Evolutionary conservation across 2,113 vertebrate genomes (phyloP).

Genomic region (Macroglossus sobrinus): DNA sequence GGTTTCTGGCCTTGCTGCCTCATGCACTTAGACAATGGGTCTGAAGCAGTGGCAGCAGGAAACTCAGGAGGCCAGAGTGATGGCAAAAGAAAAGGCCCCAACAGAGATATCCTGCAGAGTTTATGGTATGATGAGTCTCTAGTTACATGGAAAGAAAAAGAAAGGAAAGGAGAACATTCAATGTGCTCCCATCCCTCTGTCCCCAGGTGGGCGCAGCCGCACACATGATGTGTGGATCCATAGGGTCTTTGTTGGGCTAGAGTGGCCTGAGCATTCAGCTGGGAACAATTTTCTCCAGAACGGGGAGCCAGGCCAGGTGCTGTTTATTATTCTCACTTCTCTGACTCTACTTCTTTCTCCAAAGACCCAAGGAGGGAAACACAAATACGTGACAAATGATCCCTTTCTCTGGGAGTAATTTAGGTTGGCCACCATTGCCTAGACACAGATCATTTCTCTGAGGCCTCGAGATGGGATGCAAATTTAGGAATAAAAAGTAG

Average conservation of each 20-base stretch:
- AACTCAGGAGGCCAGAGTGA: not conserved
- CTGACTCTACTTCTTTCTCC: not conserved
- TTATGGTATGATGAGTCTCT: not conserved
- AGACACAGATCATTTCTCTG: not conserved
- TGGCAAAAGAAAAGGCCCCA: not conserved
- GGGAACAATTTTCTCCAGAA: not conserved
- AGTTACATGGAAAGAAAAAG: not conserved
- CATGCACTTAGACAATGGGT: not conserved
- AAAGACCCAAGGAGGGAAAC: not conserved
- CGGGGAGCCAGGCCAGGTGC: not conserved
- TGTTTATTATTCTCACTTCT: not conserved
- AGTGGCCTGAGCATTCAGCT: not conserved
- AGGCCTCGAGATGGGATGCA: not conserved
- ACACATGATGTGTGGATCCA: not conserved
- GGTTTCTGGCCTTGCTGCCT: conserved; percentile 41
- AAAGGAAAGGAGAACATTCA: not conserved
- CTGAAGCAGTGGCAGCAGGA: not conserved
- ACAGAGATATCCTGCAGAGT: not conserved
- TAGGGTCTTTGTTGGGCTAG: not conserved
- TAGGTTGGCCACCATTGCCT: not conserved
- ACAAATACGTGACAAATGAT: not conserved
- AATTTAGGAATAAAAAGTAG: not conserved
- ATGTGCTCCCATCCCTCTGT: not conserved
- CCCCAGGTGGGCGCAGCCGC: not conserved
- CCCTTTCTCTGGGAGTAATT: not conserved